Base-by-base conservation (phyloP, 53 echinoderm and acorn worm species). In the Mesocentrotus franciscanus region DNA sequence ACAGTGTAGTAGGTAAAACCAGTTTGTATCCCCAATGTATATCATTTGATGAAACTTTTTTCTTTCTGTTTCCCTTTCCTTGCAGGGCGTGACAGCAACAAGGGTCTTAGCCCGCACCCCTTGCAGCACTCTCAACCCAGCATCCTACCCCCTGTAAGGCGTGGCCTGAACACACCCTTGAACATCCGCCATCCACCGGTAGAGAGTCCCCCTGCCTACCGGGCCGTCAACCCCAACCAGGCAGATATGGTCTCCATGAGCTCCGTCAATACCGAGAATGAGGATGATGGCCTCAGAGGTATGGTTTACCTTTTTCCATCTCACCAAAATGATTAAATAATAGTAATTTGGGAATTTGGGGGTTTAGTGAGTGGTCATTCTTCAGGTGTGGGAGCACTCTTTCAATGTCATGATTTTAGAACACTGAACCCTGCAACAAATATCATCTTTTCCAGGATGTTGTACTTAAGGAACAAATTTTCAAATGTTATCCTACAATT, bases 201-300 rank as follows among this genome's bases (percentile, higher is more conserved):
- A 92, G 96, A 94, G 78, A 97, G 94, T 75, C 97, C 97, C 34
- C 98, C 97, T 18, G 97, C 97, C 59, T 99, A 99, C 96, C 93
- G 94, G 78, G 85, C 71, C 29, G 98, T 95, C 78, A 95, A 90
- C 42, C 92, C 66, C 95, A 94, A 83, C 95, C 96, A 78, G 59
- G 92, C 95, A 0, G 97, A 97, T 92, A 96, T 95, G 20, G 96
- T 96, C 20, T 97, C 97, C 49, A 97, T 99, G 97, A 99, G 97
- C 91, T 98, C 99, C 18, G 95, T 98, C 57, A 97, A 97, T 49
- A 97, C 99, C 11, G 98, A 98, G 75, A 98, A 97, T 39, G 98
- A 98, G 11, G 96, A 96, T 0, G 99, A 99, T 49, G 96, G 93
- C 17, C 95, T 99, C 2, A 96, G 96, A 94, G 98, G 99, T 99